Base-by-base conservation (phyloP, 2,113 vertebrate species). In the Dicaeum eximium region DNA sequence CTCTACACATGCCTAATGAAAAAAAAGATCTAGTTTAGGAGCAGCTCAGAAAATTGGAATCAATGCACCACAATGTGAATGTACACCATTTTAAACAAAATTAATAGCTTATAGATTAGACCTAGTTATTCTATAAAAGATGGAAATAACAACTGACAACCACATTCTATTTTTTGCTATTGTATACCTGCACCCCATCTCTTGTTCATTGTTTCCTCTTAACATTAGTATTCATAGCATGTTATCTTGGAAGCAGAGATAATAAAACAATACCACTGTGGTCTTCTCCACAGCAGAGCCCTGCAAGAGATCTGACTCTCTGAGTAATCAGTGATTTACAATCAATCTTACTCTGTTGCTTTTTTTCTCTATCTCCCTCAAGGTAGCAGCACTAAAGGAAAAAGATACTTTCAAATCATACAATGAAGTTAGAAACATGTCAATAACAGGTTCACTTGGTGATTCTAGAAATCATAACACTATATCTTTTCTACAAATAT, bases 191-290 rank as follows among this genome's bases (percentile, higher is more conserved):
- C 14, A 54, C 30, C 15, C 35, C 28, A 58, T 53, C 51, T 80
- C 50, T 90, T 65, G 28, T 42, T 88, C 33, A 7, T n/a, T 82
- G 54, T 81, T 79, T 67, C 25, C 48, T 56, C 16, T 65, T 65
- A 51, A 69, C 42, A 95, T 97, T 94, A 89, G 82, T 89, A 97
- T 96, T 95, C 90, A 71, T 58, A 75, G 31, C 45, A 86, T n/a
- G n/a, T 19, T 66, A 35, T 50, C 42, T 84, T 75, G 64, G 86
- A 95, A 93, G 73, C 44, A 74, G 27, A 93, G 78, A 72, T 94
- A 92, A 96, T 95, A 93, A 94, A 96, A 95, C 67, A 89, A 87
- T 80, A 80, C 47, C 38, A 60, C 78, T 71, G 45, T 90, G 71
- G 86, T 92, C 90, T 80, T 95, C 71, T 80, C 56, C 78, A 51